Percentiles rank a stretch among this genome's conserved stretches.
phyloP scores from a whole-genome alignment of 2,113 vertebrate species.

The Psephotus haematonotus region DNA sequence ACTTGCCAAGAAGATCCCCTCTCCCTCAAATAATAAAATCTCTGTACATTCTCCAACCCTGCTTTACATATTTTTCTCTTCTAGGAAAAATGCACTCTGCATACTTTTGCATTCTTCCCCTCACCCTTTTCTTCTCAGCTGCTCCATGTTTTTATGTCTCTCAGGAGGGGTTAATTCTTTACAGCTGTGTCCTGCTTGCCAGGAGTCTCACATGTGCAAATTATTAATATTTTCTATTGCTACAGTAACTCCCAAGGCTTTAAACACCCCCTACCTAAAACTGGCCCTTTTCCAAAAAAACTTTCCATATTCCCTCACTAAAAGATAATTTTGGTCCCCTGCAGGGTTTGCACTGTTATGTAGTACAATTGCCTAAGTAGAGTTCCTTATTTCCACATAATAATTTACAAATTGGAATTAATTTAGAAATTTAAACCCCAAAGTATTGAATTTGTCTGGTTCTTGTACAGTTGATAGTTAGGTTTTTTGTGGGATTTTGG shows the following conservation, averaged over 20 bases:
- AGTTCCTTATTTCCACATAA: conserved; percentile 59
- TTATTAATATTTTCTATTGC: conserved; percentile 85
- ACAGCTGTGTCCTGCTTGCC: conserved; percentile 83
- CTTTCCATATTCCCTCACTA: conserved; percentile 71
- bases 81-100: conserved; percentile 69
- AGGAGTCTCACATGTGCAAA: conserved; percentile 83
- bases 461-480: neutral
- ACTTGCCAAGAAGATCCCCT: neutral
- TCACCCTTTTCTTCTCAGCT: conserved; percentile 76
- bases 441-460: neutral
- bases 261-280: conserved; percentile 79
- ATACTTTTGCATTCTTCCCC: conserved; percentile 66
- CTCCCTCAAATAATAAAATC: conserved; percentile 23
- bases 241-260: conserved; percentile 80
- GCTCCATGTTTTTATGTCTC: conserved; percentile 80
- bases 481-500: neutral
- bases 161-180: conserved; percentile 86
- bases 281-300: conserved; percentile 79
- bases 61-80: conserved; percentile 69
- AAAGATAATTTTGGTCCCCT: conserved; percentile 78
- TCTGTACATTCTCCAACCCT: conserved; percentile 25
- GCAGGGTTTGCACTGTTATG: conserved; percentile 69
- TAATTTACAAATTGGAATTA: conserved; percentile 71
- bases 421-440: conserved; percentile 55
- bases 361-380: conserved; percentile 63